Conservation (phyloP, 2,888 invertebrate genomes). For the Eristalis tenax region DNA sequence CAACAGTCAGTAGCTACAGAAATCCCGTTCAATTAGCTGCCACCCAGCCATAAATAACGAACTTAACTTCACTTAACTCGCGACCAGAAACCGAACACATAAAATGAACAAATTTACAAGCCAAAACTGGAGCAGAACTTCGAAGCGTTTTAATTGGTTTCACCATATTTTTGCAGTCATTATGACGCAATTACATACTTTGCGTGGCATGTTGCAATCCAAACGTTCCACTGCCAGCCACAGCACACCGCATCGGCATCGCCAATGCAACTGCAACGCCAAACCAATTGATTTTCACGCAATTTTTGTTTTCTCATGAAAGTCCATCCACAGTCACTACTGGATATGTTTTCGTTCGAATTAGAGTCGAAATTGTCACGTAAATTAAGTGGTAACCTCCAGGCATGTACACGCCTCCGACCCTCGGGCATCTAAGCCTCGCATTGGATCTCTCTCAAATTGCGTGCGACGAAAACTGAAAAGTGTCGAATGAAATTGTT, state of each 20-base stretch:
- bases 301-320: background rate
- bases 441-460: slow-evolving; percentile 7
- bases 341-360: slow-evolving; percentile 22
- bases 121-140: slow-evolving; percentile 65
- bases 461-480: slow-evolving; percentile 41
- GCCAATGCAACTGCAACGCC: background rate
- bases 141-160: slow-evolving; percentile 60
- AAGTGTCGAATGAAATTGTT: slow-evolving; percentile 60
- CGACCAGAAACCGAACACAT: slow-evolving; percentile 16
- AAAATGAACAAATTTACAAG: slow-evolving; percentile 53
- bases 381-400: slow-evolving; percentile 40
- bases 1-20: slow-evolving; percentile 10
- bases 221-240: background rate
- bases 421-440: background rate
- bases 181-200: slow-evolving; percentile 47
- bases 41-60: slow-evolving; percentile 50
- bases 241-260: background rate
- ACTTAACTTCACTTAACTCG: slow-evolving; percentile 39
- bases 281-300: slow-evolving; percentile 31
- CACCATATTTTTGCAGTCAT: slow-evolving; percentile 24
- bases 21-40: slow-evolving; percentile 63
- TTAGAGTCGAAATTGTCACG: slow-evolving; percentile 45
- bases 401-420: background rate
- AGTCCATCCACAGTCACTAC: background rate
- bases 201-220: slow-evolving; percentile 39